phyloP scores from a whole-genome alignment of 2,113 vertebrate species.

The Vicugna pacos region DNA sequence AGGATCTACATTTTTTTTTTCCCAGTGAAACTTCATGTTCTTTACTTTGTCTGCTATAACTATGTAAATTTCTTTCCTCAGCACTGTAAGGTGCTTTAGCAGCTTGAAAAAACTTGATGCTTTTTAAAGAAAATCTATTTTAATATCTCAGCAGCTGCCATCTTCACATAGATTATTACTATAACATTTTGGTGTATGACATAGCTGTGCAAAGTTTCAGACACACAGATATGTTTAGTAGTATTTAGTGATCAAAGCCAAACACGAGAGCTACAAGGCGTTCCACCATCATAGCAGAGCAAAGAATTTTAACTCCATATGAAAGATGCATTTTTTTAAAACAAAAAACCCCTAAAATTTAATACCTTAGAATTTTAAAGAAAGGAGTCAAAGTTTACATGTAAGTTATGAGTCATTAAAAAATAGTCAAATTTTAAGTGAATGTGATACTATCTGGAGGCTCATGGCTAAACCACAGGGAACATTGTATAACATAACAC shows the following conservation, averaged over 20 bases:
- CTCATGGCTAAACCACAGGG: not conserved
- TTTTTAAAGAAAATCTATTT: conserved; percentile 53
- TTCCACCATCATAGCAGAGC: not conserved
- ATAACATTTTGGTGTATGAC: conserved; percentile 40
- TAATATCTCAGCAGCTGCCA: conserved; percentile 31
- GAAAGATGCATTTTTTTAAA: not conserved
- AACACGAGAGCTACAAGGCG: not conserved
- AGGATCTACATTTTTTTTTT: not conserved
- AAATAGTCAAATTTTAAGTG: not conserved
- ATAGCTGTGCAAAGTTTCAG: conserved; percentile 20
- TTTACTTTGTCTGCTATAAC: not conserved
- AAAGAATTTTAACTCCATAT: not conserved
- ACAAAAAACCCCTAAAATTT: not conserved
- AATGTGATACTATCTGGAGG: not conserved
- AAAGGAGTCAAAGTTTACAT: not conserved
- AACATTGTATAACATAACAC: not conserved
- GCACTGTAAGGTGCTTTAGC: not conserved
- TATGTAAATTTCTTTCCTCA: not conserved
- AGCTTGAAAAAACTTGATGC: not conserved
- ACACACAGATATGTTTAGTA: conserved; percentile 3
- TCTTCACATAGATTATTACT: conserved; percentile 47
- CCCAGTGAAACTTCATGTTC: not conserved
- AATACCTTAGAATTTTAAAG: not conserved
- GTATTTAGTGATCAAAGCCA: conserved; percentile 14
- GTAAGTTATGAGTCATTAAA: not conserved